Conservation (phyloP, 2,113 vertebrate species). For the Ameiurus melas region DNA sequence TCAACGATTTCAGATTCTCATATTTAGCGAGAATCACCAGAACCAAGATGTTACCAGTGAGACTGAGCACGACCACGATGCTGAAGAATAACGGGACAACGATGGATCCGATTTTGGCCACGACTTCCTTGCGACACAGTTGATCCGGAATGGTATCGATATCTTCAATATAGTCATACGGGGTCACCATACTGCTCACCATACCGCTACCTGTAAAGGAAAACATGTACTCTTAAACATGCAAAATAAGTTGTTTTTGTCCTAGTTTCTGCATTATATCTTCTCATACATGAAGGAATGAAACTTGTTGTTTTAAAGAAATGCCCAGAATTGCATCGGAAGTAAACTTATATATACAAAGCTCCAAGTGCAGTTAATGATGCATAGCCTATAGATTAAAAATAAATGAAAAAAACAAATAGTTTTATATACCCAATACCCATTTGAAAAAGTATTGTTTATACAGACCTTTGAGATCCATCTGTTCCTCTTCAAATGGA, state of each 20-base stretch:
- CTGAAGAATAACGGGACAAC: conserved; percentile 72
- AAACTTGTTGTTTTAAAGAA: neutral
- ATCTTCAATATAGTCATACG: neutral
- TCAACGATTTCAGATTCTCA: conserved; percentile 83
- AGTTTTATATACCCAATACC: neutral
- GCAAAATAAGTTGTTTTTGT: neutral
- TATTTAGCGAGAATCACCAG: conserved; percentile 80
- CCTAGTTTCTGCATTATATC: neutral
- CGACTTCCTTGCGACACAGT: conserved; percentile 69
- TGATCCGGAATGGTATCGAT: neutral
- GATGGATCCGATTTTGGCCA: conserved; percentile 64
- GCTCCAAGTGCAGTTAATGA: neutral
- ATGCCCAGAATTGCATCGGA: neutral
- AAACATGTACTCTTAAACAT: neutral
- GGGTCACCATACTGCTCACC: fast-evolving
- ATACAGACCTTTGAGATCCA: neutral
- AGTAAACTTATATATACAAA: neutral
- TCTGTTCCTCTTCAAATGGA: neutral
- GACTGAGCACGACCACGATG: conserved; percentile 78
- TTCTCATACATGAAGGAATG: neutral
- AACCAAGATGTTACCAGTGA: conserved; percentile 83
- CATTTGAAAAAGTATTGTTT: neutral
- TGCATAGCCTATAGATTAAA: neutral
- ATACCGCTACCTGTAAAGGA: neutral
- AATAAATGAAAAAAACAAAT: neutral